Percentiles rank a stretch among this genome's conserved stretches.
These are phyloP conservation scores for Lithosia quadra DNA, from an alignment of 2,888 invertebrate genomes.

Conservation along the genomic window DNA sequence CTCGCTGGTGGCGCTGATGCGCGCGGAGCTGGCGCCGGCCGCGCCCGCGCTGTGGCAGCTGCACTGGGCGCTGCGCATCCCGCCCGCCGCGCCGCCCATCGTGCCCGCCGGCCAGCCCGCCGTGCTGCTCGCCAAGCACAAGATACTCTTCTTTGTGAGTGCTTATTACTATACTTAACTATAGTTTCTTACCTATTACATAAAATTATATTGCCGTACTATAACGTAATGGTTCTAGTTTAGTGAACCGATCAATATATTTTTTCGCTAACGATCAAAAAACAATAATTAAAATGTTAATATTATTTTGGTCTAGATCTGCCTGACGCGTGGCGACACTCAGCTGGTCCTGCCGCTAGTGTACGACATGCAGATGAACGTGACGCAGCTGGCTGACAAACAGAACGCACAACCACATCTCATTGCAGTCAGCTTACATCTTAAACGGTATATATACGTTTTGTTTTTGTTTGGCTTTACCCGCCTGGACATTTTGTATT, in stretches of 20 bases:
- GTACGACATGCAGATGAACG: slow-evolving; percentile 95
- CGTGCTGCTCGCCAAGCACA: slow-evolving; percentile 93
- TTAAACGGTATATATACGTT: slow-evolving; percentile 83
- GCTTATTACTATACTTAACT: too few relatives aligned
- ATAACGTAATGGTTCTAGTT: neutral
- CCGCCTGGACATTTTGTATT: too few relatives aligned
- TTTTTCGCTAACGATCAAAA: neutral
- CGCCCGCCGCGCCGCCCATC: slow-evolving; percentile 95
- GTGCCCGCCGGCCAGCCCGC: slow-evolving; percentile 97
- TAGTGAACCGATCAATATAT: neutral
- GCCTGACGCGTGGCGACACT: slow-evolving; percentile 81
- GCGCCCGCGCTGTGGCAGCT: slow-evolving; percentile 92
- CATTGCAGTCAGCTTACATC: slow-evolving; percentile 80
- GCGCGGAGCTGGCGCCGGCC: slow-evolving; percentile 87
- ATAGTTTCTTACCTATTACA: too few relatives aligned
- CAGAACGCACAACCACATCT: slow-evolving; percentile 88
- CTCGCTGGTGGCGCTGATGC: slow-evolving; percentile 96
- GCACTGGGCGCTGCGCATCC: slow-evolving; percentile 96
- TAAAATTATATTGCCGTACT: too few relatives aligned
- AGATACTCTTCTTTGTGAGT: slow-evolving; percentile 93
- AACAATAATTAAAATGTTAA: neutral
- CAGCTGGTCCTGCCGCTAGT: slow-evolving; percentile 94
- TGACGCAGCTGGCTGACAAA: slow-evolving; percentile 95
- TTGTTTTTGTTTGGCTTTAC: too few relatives aligned
- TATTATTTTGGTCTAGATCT: slow-evolving; percentile 63